A percentile compares a stretch with the other conserved stretches of the same genome.
These are phyloP conservation scores for Helarctos malayanus DNA, from an alignment of 2,797 vertebrate genomes.

Conservation along the genomic window DNA sequence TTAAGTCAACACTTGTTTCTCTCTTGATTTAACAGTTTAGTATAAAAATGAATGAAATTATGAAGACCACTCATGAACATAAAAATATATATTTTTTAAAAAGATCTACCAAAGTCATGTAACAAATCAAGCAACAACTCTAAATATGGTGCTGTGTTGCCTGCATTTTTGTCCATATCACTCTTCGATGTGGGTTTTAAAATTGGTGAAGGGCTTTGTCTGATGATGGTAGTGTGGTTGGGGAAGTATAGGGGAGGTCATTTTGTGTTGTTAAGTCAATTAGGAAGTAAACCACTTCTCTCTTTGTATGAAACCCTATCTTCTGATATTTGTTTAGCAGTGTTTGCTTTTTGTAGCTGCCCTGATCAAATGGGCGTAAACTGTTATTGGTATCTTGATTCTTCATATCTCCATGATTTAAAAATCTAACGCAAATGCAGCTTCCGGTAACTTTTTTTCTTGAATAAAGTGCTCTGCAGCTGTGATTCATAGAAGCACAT, in stretches of 20 bases:
- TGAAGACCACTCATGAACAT: not conserved
- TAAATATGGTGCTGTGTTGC: not conserved
- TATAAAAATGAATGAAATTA: not conserved
- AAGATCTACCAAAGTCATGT: not conserved
- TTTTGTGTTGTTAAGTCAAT: not conserved
- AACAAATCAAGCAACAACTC: constrained; percentile 4
- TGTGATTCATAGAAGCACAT: not conserved
- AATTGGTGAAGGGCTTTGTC: not conserved
- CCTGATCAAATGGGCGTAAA: not conserved
- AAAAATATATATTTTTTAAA: not conserved
- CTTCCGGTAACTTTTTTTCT: constrained; percentile 24
- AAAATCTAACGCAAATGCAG: not conserved
- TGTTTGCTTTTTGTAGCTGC: not conserved
- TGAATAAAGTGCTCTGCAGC: not conserved
- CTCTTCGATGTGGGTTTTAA: not conserved
- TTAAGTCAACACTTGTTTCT: not conserved
- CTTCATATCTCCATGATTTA: not conserved
- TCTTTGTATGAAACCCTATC: not conserved
- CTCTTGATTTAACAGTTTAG: not conserved
- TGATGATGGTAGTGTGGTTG: not conserved
- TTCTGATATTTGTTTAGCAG: not conserved
- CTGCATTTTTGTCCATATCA: not conserved
- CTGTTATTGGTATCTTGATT: not conserved
- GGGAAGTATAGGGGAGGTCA: not conserved
- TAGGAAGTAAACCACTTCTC: not conserved